phyloP scores from a whole-genome alignment of 2,113 vertebrate species.

The Sterrhoptilus dennistouni region DNA sequence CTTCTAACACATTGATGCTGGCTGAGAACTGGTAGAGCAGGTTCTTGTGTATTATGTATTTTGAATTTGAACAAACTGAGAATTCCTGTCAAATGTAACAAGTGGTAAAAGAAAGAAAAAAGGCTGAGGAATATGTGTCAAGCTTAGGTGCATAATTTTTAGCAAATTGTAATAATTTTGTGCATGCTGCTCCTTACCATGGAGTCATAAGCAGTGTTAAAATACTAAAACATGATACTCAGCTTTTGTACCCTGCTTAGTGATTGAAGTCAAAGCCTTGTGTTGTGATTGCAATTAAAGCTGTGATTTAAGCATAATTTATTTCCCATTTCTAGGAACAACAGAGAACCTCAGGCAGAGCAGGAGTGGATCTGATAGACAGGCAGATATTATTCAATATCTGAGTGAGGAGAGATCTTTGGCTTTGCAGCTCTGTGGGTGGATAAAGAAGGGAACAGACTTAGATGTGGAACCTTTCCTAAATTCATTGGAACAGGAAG shows the following conservation, averaged over 20 bases:
- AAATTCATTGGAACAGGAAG: slow-evolving; percentile 89
- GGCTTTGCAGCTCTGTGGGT: slow-evolving; percentile 93
- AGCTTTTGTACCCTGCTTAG: neutral
- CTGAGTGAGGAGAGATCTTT: slow-evolving; percentile 92
- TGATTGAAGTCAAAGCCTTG: neutral
- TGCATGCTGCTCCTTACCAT: neutral
- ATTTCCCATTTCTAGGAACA: slow-evolving; percentile 76
- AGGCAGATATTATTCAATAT: slow-evolving; percentile 85
- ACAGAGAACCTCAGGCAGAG: slow-evolving; percentile 85
- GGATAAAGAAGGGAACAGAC: slow-evolving; percentile 90
- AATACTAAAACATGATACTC: neutral
- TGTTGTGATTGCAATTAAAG: neutral
- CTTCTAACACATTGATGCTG: neutral
- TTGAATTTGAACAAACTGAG: neutral
- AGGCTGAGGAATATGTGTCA: neutral
- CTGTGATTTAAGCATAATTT: neutral
- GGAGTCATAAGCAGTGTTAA: neutral
- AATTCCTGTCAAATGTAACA: neutral
- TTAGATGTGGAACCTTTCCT: slow-evolving; percentile 90
- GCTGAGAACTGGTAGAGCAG: neutral
- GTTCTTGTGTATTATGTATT: neutral
- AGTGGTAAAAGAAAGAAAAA: neutral
- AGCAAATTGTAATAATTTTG: neutral
- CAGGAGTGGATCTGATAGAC: slow-evolving; percentile 90
- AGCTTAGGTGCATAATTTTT: neutral